Evolutionary conservation across 2,888 invertebrate genomes (phyloP), one percentile per base, ranked within the genome.

Genomic region (Cataglyphis rosenhaueri): DNA sequence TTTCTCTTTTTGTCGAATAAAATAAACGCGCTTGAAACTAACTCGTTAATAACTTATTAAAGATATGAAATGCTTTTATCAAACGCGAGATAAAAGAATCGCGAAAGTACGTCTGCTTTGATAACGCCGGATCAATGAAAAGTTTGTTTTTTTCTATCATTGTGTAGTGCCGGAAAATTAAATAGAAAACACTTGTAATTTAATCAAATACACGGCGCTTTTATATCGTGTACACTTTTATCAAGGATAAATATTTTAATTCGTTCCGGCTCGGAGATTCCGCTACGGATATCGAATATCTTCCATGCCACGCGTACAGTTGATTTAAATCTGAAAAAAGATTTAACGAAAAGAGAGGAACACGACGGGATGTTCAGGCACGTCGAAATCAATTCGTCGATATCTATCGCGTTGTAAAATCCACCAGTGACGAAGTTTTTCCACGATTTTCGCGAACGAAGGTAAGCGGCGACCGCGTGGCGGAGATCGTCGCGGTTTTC

Each of bases 311-410:
- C 35, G 35, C n/a, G 38, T 29, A 15, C 44, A 68, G n/a, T 55
- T 55, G 29, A n/a, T 68, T 57, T 29, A 29, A 29, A 55, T 66
- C 15, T 29, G 4, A 68, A 68, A 76, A 25, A 38, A 52, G 8
- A 38, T 74, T 74, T 25, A 21, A 64, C 44, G 41, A 62, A 44
- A 12, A 38, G n/a, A 35, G n/a, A 8, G 1, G 0, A 9, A 38
- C 10, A 25, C 8, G n/a, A 18, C 8, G 21, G 12, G 0, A 25
- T 4, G 48, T 25, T 55, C 15, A 21, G 18, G 2, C 18, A 59
- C 18, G 59, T 59, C n/a, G 35, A 35, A 18, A 65, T 48, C 32
- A 25, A 38, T 65, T 65, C 75, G 6, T 52, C 38, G 12, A 25
- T 55, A 52, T 18, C 12, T n/a, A 6, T 12, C 35, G 48, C 15